Evolutionary conservation across 2,888 invertebrate species (phyloP), one percentile per base, ranked within the genome.

Genomic region (Helleia helle): DNA sequence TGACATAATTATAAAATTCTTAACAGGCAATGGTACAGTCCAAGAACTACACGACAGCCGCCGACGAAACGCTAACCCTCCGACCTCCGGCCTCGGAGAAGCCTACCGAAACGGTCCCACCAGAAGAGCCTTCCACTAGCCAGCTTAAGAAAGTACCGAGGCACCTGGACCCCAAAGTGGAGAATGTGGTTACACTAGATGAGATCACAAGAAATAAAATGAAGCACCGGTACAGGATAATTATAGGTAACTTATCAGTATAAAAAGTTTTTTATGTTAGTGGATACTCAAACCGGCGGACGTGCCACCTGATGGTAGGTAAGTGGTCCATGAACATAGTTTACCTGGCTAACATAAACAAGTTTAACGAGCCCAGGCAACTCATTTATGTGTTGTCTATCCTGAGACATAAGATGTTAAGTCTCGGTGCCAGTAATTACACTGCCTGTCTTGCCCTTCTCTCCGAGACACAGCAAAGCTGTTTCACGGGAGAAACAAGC

Each of bases 181-280:
- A 65, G 1, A 75, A 75, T 2, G 75, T 87, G 26, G 52, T 84
- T 0, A 79, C 76, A 0, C 42, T 88, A 1, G 86, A 86, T 18
- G 75, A 81, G 3, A 71, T 73, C 1, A 85, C 85, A 0, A 68
- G 88, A 29, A 87, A 87, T 42, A 86, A 87, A 49, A 85, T 83
- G 59, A 86, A 85, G 36, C 79, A 87, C 42, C 70, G 87, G n/a
- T 75, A 86, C 40, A 80, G 85, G 50, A 72, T 86, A 43, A 72
- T 86, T 44, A 79, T 86, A 46, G 85, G 85, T 83, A 15, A 68
- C 69, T 52, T 0, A 9, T 6, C 3, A 12, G 12, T n/a, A n/a
- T n/a, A n/a, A n/a, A n/a, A n/a, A n/a, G n/a, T n/a, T n/a, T n/a
- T n/a, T n/a, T n/a, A n/a, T n/a, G n/a, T n/a, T n/a, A n/a, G n/a